phyloP scores from a whole-genome alignment of 2,113 vertebrate genomes.

The Cephalopterus ornatus region DNA sequence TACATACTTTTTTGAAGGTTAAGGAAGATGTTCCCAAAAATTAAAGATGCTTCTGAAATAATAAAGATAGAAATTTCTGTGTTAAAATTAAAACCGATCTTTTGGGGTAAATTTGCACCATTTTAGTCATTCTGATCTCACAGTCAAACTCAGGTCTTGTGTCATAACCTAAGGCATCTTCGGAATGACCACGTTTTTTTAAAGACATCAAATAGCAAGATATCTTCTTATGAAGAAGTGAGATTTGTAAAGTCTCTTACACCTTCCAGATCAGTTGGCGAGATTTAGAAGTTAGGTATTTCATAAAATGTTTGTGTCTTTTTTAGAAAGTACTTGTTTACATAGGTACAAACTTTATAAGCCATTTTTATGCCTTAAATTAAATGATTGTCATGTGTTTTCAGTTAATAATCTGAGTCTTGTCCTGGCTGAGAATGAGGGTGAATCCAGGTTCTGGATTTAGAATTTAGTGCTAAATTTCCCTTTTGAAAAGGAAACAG shows the following conservation, averaged over 20 bases:
- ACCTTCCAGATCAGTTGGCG: not conserved
- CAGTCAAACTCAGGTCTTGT: not conserved
- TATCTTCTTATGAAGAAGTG: not conserved
- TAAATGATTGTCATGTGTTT: not conserved
- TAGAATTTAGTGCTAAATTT: not conserved
- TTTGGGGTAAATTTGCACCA: not conserved
- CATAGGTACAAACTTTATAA: not conserved
- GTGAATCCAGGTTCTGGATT: not conserved
- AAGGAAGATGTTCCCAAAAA: not conserved
- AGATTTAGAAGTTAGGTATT: not conserved
- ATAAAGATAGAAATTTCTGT: not conserved
- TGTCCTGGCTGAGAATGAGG: not conserved
- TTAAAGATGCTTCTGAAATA: not conserved
- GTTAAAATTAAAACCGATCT: not conserved
- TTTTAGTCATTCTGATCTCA: not conserved
- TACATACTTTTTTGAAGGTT: not conserved
- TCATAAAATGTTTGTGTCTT: not conserved
- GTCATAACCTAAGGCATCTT: not conserved
- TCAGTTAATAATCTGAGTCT: not conserved
- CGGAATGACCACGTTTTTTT: not conserved
- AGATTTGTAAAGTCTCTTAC: not conserved
- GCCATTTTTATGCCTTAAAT: not conserved
- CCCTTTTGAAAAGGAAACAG: not conserved
- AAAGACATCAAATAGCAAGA: not conserved
- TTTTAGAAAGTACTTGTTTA: not conserved